These are phyloP conservation scores for Atrichornis clamosus DNA, from an alignment of 2,113 vertebrate genomes.

Conservation along the genomic window DNA sequence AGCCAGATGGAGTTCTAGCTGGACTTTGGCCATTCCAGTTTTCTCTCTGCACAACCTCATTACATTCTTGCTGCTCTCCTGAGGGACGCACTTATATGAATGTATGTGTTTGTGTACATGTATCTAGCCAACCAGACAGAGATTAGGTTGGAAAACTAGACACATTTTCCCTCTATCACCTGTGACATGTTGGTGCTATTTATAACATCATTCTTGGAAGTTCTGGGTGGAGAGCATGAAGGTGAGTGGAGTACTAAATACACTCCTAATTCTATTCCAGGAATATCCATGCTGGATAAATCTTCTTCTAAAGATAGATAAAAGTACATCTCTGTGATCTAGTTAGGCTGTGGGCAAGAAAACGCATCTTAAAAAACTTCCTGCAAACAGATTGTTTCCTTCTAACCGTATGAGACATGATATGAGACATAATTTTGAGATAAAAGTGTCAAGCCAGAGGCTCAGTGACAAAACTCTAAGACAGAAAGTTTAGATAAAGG, in stretches of 20 bases:
- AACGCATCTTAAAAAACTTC: background rate
- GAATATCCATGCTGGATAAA: background rate
- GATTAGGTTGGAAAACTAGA: background rate
- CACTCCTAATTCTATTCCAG: background rate
- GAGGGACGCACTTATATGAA: background rate
- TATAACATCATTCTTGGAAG: slow-evolving; percentile 14
- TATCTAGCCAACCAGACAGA: background rate
- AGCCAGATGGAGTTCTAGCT: background rate
- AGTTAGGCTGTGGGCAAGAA: background rate
- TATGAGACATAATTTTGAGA: background rate
- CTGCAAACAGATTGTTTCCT: background rate
- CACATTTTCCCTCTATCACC: background rate
- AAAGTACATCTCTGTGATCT: background rate
- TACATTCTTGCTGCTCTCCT: background rate
- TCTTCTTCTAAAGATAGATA: slow-evolving; percentile 3
- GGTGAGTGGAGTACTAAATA: background rate
- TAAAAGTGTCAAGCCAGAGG: background rate
- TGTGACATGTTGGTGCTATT: slow-evolving; percentile 14
- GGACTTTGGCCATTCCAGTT: background rate
- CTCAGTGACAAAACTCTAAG: background rate
- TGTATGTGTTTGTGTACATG: background rate
- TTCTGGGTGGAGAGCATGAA: background rate
- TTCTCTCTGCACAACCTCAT: background rate
- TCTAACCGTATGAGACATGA: background rate
- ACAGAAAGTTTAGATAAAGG: background rate